phyloP scores from a whole-genome alignment of 2,888 invertebrate species.

The Eustalomyia histrio region DNA sequence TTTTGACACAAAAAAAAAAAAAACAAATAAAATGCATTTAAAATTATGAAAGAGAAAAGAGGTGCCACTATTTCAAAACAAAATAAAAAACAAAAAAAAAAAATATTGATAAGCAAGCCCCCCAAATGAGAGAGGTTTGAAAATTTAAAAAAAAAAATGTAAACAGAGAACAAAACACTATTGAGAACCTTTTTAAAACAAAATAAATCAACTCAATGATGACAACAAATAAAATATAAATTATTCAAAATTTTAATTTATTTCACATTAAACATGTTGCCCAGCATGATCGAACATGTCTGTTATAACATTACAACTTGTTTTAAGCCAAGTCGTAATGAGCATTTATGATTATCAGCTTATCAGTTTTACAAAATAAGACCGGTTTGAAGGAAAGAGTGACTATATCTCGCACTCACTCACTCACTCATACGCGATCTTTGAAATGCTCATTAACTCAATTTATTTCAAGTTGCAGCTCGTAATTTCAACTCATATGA shows the following conservation, averaged over 20 bases:
- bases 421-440: background rate
- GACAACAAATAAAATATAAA: background rate
- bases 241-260: background rate
- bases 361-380: conserved; percentile 12
- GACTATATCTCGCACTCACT: background rate
- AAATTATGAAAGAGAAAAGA: background rate
- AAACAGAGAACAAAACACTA: conserved; percentile 61
- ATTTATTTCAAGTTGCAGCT: background rate
- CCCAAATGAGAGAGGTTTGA: conserved; percentile 12
- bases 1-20: no score
- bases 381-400: conserved; percentile 29
- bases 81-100: conserved; percentile 7
- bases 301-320: conserved; percentile 32
- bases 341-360: background rate
- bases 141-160: conserved; percentile 41
- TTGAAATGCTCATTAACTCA: conserved; percentile 3
- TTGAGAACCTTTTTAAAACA: conserved; percentile 35
- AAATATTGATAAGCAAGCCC: conserved; percentile 57
- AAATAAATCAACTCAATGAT: conserved; percentile 21
- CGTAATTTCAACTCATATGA: conserved; percentile 60
- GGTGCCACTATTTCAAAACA: conserved; percentile 11
- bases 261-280: no score
- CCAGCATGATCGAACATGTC: conserved; percentile 48
- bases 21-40: conserved; percentile 20
- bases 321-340: conserved; percentile 67